These are phyloP conservation scores for Chondrilla cf. caribensis DNA, from an alignment of 37 sponge, comb jelly and placozoan species.

Conservation along the genomic window DNA sequence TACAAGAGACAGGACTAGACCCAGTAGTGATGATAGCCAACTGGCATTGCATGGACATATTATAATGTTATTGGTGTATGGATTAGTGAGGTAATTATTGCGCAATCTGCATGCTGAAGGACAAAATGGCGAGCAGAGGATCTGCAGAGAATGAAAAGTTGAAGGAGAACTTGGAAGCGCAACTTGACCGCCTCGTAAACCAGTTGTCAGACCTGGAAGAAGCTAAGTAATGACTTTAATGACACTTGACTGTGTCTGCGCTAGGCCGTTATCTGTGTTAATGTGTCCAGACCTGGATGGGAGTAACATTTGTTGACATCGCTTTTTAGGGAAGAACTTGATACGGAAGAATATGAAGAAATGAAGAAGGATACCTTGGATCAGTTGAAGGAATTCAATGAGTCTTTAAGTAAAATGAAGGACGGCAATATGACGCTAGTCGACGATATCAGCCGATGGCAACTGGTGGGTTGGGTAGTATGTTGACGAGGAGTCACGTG, in stretches of 20 bases:
- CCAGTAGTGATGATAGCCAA: too few relatives aligned
- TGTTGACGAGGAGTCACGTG: too few relatives aligned
- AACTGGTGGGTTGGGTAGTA: constrained; percentile 74
- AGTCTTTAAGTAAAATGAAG: constrained; percentile 77
- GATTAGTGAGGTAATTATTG: too few relatives aligned
- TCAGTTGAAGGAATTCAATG: constrained; percentile 92
- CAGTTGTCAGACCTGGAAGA: constrained; percentile 96
- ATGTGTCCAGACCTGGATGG: not conserved
- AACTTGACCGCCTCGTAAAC: constrained; percentile 93
- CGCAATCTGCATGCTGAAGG: too few relatives aligned
- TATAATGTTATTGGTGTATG: too few relatives aligned
- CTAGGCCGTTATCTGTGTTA: too few relatives aligned
- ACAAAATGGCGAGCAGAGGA: constrained; percentile 58
- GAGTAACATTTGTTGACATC: not conserved
- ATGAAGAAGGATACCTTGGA: constrained; percentile 88
- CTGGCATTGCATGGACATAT: too few relatives aligned
- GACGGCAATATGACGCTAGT: constrained; percentile 89
- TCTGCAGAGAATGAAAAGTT: constrained; percentile 73
- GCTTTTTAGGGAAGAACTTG: constrained; percentile 81
- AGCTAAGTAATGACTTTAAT: constrained; percentile 56
- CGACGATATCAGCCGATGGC: constrained; percentile 82
- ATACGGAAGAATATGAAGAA: constrained; percentile 90
- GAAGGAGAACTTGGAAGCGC: constrained; percentile 89
- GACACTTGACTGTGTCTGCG: not conserved
- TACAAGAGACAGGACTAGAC: constrained; percentile 53